Evolutionary conservation across 2,888 invertebrate genomes (phyloP), one percentile per base, ranked within the genome.

Genomic region (Polymixis flavicincta): DNA sequence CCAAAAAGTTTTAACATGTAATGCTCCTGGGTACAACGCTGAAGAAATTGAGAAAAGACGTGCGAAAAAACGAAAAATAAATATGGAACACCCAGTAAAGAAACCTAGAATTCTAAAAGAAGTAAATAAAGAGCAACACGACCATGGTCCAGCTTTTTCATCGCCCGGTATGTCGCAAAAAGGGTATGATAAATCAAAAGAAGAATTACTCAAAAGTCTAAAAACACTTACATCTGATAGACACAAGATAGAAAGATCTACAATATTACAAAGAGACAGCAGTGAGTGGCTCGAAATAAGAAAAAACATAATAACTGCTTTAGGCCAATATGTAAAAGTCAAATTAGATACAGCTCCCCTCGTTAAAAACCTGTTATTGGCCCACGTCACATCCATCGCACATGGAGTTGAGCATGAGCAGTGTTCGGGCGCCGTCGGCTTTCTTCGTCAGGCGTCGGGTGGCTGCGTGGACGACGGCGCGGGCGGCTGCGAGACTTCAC

Each of bases 191-290:
- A 50, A 13, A 37, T n/a, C 32, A n/a, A 60, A 70, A 61, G 66
- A 74, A 17, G n/a, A 42, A n/a, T 85, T 85, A 37, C 28, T 84
- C 9, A 64, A 81, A 55, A 83, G 80, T 74, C 80, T 81, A 28
- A 63, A 78, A 74, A 64, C 1, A 3, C 70, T 80, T 25, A 78
- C 76, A 9, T 14, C 52, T 45, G 83, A 86, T 17, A 75, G 74
- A 79, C 28, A 73, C 9, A 19, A 17, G 1, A 76, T 85, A 28
- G 81, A 84, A 61, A 63, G 75, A 71, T 11, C 37, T 11, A 87
- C 84, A 0, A 73, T 84, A 32, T 70, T 80, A 25, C 88, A 88
- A 78, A 66, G 83, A n/a, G 83, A 86, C n/a, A 76, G 82, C 25
- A 72, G 75, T 19, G 57, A 64, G 13, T 88, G 88, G 61, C 61